Evolutionary conservation across 2,797 vertebrate genomes (phyloP), one percentile per base, ranked within the genome.

Genomic region (Lateolabrax maculatus): DNA sequence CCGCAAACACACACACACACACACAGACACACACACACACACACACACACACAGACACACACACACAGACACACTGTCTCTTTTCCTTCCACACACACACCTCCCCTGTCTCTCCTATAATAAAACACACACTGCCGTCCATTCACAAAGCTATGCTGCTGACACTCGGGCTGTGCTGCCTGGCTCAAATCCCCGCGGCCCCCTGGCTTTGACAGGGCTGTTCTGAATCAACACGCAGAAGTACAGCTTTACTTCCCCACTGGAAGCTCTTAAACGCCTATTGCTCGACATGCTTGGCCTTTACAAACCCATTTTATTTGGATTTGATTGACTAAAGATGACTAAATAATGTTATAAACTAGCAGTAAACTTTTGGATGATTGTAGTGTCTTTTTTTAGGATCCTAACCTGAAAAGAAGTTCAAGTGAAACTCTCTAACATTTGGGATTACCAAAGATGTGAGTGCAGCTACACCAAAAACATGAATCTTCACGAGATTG

Each of bases 101-200:
- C 67, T 72, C 75, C 73, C 77, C 60, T 76, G 41, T 9, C 37
- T 80, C 83, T 81, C 76, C 87, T 73, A 83, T 89, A 92, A 92
- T 92, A 92, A 92, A 94, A 92, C 78, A 89, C 90, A 93, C 92
- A 93, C 85, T 90, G 89, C 83, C 69, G 39, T 89, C 90, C 84
- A 93, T 94, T 95, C 91, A 94, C 85, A 89, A 80, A 89, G 84
- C 85, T 69, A 43, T 77, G 79, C 76, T 78, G 86, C 88, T 86
- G 85, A 90, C 89, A 77, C 76, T 75, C 64, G n/a, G 78, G 75
- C 82, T 69, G 71, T 2, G 71, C 89, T 77, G 87, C 82, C 87
- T 67, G 80, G 76, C 78, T 81, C 87, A 82, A 82, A 89, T 81
- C 88, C 91, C 83, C 19, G 21, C 29, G 68, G 60, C 86, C 86